Evolutionary conservation across 2,888 invertebrate genomes (phyloP).

Genomic region (Loripinus fragilis): DNA sequence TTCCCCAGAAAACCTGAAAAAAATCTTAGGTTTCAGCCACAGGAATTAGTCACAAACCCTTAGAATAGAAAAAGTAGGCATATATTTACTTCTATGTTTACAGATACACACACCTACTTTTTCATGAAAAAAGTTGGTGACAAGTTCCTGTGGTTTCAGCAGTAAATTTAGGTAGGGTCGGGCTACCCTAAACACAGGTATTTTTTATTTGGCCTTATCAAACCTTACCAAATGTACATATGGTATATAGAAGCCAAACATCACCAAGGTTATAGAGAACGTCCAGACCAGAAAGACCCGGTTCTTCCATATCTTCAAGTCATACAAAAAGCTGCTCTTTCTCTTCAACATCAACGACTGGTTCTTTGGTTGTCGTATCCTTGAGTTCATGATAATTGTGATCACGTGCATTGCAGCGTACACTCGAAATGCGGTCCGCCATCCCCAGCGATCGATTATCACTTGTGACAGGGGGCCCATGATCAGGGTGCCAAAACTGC

Average conservation of each 20-base stretch:
- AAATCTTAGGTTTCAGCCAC: no score
- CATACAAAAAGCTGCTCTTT: conserved; percentile 58
- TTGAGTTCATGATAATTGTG: conserved; percentile 55
- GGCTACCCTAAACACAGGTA: no score
- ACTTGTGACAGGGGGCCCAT: conserved; percentile 72
- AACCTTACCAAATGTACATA: conserved; percentile 76
- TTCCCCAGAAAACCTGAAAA: no score
- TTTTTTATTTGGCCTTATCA: no score
- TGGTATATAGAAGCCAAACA: conserved; percentile 78
- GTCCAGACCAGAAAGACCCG: conserved; percentile 75
- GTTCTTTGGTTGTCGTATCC: conserved; percentile 54
- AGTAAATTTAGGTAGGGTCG: no score
- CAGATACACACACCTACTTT: no score
- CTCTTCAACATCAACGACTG: conserved; percentile 30
- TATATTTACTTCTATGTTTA: no score
- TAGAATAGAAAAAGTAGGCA: no score
- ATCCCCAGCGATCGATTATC: conserved; percentile 67
- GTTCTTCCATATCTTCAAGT: conserved; percentile 76
- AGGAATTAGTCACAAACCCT: no score
- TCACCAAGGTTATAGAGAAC: conserved; percentile 68
- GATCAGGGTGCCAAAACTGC: conserved; percentile 74
- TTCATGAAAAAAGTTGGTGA: no score
- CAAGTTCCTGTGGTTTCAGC: no score
- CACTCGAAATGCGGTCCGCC: conserved; percentile 70
- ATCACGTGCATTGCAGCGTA: conserved; percentile 62